Evolutionary conservation across 2,113 vertebrate species (phyloP), one percentile per base, ranked within the genome.

Genomic region (Elephas maximus): DNA sequence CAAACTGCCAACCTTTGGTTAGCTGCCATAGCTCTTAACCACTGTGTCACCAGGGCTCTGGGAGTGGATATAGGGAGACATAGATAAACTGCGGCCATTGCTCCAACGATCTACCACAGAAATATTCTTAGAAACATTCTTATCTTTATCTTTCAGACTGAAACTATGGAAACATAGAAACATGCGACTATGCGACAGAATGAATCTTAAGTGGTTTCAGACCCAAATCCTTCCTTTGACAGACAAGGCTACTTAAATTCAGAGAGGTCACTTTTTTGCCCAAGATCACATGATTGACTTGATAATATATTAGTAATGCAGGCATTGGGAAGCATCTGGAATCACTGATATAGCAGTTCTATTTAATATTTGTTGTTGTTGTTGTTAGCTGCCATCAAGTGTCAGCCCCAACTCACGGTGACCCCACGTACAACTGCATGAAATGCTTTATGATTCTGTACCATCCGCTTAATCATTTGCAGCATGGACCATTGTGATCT

Each of bases 151-250:
- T 77, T 67, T 76, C 33, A 86, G 51, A 73, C n/a, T 48, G 62
- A 87, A 95, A 76, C 23, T 76, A 63, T 71, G 28, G n/a, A 6
- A 8, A 82, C 57, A 65, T 80, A 60, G 37, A 86, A 28, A 86
- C 37, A 81, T 24, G 11, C n/a, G 89, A 8, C 51, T 63, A 77
- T 71, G n/a, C 26, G 41, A 48, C 33, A 77, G 33, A 91, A 86
- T 30, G 4, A 5, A 88, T 44, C 51, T 93, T 41, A 94, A 30
- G 7, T 89, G 21, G 67, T 26, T 89, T 78, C 62, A 63, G 67
- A 14, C 78, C 33, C 53, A 89, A 90, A 93, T 23, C 51, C 65
- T 87, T 84, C 26, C 8, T 93, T 74, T 91, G 85, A 86, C 37
- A 67, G 2, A 62, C 73, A 8, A 95, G 21, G 17, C 28, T 73